A percentile compares a stretch with the other conserved stretches of the same genome.
Conservation (phyloP, 1,140 invertebrate species). For the Homalodisca vitripennis region DNA sequence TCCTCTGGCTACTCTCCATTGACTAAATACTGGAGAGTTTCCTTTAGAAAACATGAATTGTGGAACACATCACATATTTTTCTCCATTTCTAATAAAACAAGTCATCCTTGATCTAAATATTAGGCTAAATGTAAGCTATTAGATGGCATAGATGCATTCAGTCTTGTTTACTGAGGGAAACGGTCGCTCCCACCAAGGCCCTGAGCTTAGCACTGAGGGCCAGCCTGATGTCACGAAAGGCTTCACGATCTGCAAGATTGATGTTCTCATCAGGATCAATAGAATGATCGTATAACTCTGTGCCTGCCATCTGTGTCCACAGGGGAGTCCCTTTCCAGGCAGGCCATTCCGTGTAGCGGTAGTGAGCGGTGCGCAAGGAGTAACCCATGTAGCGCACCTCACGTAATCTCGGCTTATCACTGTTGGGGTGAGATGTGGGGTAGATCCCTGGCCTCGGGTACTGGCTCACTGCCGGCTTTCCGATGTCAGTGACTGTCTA, state of each 20-base stretch:
- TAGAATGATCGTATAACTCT: slow-evolving; percentile 69
- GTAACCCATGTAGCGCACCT: slow-evolving; percentile 86
- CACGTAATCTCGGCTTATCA: slow-evolving; percentile 70
- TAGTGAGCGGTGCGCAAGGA: slow-evolving; percentile 58
- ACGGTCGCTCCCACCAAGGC: too few relatives aligned
- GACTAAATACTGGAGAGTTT: too few relatives aligned
- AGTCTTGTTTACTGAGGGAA: too few relatives aligned
- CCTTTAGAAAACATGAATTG: too few relatives aligned
- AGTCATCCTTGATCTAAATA: too few relatives aligned
- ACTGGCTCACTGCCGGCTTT: slow-evolving; percentile 82
- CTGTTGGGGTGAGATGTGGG: slow-evolving; percentile 66
- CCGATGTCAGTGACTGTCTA: too few relatives aligned
- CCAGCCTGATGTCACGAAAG: slow-evolving; percentile 37
- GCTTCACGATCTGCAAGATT: slow-evolving; percentile 57
- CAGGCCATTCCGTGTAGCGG: slow-evolving; percentile 35
- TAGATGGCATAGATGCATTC: too few relatives aligned
- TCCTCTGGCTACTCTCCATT: too few relatives aligned
- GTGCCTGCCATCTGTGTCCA: slow-evolving; percentile 66
- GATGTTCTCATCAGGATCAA: slow-evolving; percentile 66
- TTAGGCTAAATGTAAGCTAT: too few relatives aligned
- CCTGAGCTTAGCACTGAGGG: slow-evolving; percentile 13
- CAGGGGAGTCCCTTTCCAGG: slow-evolving; percentile 46
- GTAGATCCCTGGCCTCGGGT: slow-evolving; percentile 70
- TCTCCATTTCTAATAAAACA: too few relatives aligned
- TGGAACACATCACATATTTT: too few relatives aligned